Evolutionary conservation across 2,797 vertebrate species (phyloP).

Genomic region (Cryptoprocta ferox): DNA sequence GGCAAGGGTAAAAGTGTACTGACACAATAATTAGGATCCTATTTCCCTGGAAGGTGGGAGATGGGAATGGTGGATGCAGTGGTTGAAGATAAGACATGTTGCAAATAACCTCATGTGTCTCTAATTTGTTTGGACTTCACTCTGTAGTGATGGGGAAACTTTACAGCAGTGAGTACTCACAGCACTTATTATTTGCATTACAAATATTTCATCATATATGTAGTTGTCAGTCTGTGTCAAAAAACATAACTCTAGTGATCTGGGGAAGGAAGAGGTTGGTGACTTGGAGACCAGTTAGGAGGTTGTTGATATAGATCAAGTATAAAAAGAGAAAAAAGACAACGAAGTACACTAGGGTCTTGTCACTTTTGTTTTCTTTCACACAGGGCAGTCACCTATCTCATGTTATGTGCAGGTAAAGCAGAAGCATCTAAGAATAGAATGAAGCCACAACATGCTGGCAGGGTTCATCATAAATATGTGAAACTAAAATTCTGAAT

Average conservation of each 20-base stretch:
- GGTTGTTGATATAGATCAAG: neutral
- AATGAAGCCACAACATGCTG: neutral
- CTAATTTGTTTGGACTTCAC: neutral
- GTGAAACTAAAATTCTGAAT: neutral
- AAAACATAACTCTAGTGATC: neutral
- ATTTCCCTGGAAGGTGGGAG: neutral
- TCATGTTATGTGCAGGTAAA: neutral
- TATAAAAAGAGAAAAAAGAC: neutral
- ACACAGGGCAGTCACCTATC: no score
- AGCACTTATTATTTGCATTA: neutral
- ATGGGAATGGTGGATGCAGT: rapidly evolving
- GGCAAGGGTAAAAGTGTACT: neutral
- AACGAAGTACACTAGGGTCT: neutral
- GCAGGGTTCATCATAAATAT: neutral
- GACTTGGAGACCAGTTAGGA: neutral
- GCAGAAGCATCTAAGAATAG: neutral
- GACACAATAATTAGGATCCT: neutral
- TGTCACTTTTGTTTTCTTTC: neutral
- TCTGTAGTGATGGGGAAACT: neutral
- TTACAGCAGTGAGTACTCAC: neutral
- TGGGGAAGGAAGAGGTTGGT: neutral
- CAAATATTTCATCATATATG: neutral
- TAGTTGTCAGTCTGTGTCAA: neutral
- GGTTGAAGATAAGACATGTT: neutral
- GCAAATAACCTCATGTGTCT: neutral